phyloP scores from a whole-genome alignment of 2,888 invertebrate genomes.

The Cantharis flavilabris region DNA sequence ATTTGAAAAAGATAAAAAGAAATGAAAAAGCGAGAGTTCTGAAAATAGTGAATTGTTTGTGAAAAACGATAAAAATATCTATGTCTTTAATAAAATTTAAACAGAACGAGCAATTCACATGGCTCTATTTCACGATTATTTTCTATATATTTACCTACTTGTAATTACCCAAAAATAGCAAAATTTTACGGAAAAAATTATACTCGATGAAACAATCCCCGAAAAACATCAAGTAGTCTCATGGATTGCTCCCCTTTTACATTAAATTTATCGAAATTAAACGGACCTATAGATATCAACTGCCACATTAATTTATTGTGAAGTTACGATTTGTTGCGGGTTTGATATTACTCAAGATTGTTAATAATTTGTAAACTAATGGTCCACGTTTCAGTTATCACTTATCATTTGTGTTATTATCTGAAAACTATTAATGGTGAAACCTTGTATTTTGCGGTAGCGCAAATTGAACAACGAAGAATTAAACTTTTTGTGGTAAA shows the following conservation, averaged over 20 bases:
- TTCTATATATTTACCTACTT: too few species aligned
- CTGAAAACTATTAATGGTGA: not conserved
- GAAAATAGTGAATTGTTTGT: too few species aligned
- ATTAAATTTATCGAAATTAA: not conserved
- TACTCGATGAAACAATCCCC: not conserved
- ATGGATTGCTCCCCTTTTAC: not conserved
- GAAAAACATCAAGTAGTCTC: not conserved
- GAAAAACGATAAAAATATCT: too few species aligned
- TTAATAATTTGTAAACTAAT: not conserved
- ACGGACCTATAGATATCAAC: not conserved
- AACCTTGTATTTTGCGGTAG: not conserved
- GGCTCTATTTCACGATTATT: too few species aligned
- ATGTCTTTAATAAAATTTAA: too few species aligned
- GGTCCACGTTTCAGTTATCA: not conserved
- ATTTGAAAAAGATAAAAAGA: too few species aligned
- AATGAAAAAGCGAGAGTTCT: too few species aligned
- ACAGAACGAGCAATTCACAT: too few species aligned
- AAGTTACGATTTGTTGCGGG: not conserved
- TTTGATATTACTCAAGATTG: not conserved
- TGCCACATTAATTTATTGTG: not conserved
- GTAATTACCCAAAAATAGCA: too few species aligned
- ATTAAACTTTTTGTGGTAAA: not conserved
- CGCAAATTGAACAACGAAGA: not conserved
- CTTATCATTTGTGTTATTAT: not conserved
- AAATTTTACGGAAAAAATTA: too few species aligned